Base-by-base conservation (phyloP, 2,888 invertebrate genomes). In the Ichneumon xanthorius region DNA sequence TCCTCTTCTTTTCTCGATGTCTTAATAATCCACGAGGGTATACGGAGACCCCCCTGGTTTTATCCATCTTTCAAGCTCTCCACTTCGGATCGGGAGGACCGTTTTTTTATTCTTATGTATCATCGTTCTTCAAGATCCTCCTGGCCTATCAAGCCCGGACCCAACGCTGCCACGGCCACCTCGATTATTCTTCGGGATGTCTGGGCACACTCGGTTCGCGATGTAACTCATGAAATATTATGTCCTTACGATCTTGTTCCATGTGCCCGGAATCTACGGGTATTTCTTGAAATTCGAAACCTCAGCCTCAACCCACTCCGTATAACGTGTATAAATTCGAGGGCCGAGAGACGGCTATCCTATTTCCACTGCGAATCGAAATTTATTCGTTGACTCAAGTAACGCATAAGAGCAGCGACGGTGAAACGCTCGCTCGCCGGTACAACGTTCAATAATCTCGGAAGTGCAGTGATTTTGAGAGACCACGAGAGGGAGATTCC, bases 1-100 rank as follows among this genome's bases (percentile, higher is more conserved):
- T 22, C 61, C 45, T 30, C 26, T 61, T 48, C 50, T 68, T 77
- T 80, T 71, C 71, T 82, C 81, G 83, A 87, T 88, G 85, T 87
- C 87, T 89, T 88, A 90, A 89, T 90, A 90, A 89, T 88, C 88
- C 85, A 65, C 40, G 26, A 67, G 19, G 72, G 40, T 45, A 65
- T 67, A 77, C 22, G 45, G 48, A 67, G 79, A 75, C 22, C 82
- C 55, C 70, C 30, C 16, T 53, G 48, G 48, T 48, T 76, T 50
- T 81, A 61, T 40, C 55, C 61, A 48, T 75, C 61, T 48, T 1
- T 48, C 61, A 75, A 83, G 73, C 68, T 75, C 68, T 68, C 72
- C 72, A 61, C 65, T 77, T 72, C 40, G 61, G 48, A 16, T 72
- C 72, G 71, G 7, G 6, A 61, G 58, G 40, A 19, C 45, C 65